Evolutionary conservation across 2,888 invertebrate genomes (phyloP).

Genomic region (Drosophila emarginata): DNA sequence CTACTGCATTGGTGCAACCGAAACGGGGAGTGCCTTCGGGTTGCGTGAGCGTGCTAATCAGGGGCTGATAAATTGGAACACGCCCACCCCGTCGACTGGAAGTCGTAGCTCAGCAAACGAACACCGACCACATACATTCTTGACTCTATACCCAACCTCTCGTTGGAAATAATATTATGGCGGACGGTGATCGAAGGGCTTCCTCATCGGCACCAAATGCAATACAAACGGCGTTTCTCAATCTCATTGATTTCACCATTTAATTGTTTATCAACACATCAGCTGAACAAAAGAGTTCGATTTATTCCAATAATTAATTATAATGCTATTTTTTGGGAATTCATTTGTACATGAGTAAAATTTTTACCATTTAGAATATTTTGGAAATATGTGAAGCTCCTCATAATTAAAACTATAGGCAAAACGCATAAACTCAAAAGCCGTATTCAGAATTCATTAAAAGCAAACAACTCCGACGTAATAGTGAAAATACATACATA

Average conservation of each 20-base stretch:
- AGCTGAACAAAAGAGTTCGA: no score
- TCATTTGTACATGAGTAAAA: no score
- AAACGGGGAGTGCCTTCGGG: slow-evolving; percentile 23
- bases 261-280: no score
- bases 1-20: slow-evolving; percentile 16
- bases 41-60: slow-evolving; percentile 23
- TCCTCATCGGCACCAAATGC: slow-evolving; percentile 33
- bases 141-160: slow-evolving; percentile 49
- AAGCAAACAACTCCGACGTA: no score
- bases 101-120: slow-evolving; percentile 17
- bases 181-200: slow-evolving; percentile 73
- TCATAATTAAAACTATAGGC: no score
- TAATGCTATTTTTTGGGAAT: no score
- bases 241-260: neutral
- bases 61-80: slow-evolving; percentile 45
- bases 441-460: no score
- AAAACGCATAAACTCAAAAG: no score
- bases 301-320: no score
- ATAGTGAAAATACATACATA: no score
- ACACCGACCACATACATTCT: slow-evolving; percentile 24
- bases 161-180: slow-evolving; percentile 71
- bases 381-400: no score
- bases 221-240: neutral
- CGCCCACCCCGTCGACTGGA: slow-evolving; percentile 72
- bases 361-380: no score